Base-by-base conservation (phyloP, 1,140 invertebrate genomes). In the Odontomachus brunneus region DNA sequence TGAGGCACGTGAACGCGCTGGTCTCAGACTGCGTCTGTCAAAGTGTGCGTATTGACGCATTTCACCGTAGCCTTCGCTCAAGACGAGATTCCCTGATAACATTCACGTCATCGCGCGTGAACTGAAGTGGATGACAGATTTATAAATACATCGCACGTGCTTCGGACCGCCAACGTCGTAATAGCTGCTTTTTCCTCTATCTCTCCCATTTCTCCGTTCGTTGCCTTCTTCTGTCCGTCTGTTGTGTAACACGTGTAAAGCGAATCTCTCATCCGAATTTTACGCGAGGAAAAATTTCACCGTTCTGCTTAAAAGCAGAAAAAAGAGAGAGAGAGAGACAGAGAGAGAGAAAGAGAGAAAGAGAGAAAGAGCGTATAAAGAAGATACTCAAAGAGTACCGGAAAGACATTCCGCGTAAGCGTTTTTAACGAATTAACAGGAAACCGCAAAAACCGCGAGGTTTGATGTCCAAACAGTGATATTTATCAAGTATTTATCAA, bases 61-160 rank as follows among this genome's bases (percentile, higher is more conserved):
- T 44, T 44, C 38, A 44, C 38, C 38, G 71, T 49, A 48, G 66
- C 53, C 76, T 71, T 29, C 15, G 75, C 55, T 67, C 24, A 26
- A 71, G 65, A 80, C 57, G 65, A 80, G 51, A 80, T 80, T 71
- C 51, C 17, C 75, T 17, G 75, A 80, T 80, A 80, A 12, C 38
- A 71, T 80, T 71, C 69, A 71, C 75, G 75, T 80, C 75, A 78
- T 78, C 22, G n/a, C n/a, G n/a, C n/a, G 29, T 59, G 17, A 71
- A 24, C 75, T 7, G 22, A 19, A 57, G 5, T 65, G 71, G n/a
- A 80, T 71, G 75, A 80, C 51, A 80, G 75, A 69, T 80, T 69
- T 24, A 69, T 51, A 57, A 69, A 57, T 44, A 71, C 33, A 17
- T 33, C 55, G 29, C 63, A 33, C 14, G 63, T 69, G 49, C 29